Conservation (phyloP, 2,113 vertebrate genomes). For the Pungitius pungitius region DNA sequence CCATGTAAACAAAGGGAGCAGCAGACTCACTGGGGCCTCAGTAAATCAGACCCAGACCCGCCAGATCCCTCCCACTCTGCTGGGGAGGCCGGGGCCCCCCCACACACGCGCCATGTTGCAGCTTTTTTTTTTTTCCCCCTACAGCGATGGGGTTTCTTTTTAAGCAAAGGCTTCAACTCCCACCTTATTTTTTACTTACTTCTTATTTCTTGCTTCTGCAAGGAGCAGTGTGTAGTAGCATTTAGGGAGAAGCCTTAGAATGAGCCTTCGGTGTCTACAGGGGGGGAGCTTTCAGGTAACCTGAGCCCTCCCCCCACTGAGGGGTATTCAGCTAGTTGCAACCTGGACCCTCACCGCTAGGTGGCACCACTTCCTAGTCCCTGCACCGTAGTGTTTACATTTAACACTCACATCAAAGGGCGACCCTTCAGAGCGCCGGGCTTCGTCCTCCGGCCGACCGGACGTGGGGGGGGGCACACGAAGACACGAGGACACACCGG, state of each 20-base stretch:
- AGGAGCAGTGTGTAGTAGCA: neutral
- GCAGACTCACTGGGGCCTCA: slow-evolving; percentile 74
- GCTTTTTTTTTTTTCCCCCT: neutral
- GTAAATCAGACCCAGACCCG: slow-evolving; percentile 62
- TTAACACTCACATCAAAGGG: neutral
- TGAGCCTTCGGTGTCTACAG: no score
- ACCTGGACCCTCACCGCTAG: neutral
- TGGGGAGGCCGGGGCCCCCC: neutral
- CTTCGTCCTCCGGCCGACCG: neutral
- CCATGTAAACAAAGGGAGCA: slow-evolving; percentile 65
- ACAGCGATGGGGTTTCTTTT: neutral
- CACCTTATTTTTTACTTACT: no score
- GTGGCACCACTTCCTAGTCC: neutral
- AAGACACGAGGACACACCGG: slow-evolving; percentile 45
- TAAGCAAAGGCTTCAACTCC: no score
- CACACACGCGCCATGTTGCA: neutral
- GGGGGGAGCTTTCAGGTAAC: no score
- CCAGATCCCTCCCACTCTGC: slow-evolving; percentile 36
- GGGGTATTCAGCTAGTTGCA: neutral
- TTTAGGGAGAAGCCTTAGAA: neutral
- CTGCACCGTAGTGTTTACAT: no score
- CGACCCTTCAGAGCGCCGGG: neutral
- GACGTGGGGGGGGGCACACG: neutral
- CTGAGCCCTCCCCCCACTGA: neutral
- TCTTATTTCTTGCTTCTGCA: no score